phyloP scores from a whole-genome alignment of 2,888 invertebrate species.

The Lithophane leautieri region DNA sequence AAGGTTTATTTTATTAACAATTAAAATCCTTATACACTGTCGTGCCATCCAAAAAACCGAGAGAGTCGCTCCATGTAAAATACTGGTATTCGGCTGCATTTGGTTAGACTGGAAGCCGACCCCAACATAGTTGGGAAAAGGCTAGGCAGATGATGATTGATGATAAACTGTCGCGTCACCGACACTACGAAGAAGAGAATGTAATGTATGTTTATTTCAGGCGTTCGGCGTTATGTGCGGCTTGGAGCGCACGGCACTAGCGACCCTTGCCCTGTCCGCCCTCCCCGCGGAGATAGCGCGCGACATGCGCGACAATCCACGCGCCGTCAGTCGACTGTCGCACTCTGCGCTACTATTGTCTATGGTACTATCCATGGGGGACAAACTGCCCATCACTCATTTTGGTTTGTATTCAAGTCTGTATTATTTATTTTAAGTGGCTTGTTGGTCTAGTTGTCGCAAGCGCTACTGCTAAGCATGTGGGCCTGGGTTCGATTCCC shows the following conservation, averaged over 20 bases:
- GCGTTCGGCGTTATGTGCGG: constrained; percentile 97
- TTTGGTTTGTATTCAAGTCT: constrained; percentile 91
- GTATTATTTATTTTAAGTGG: not conserved
- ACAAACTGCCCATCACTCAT: constrained; percentile 96
- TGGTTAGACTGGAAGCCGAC: too few species aligned
- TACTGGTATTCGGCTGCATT: too few species aligned
- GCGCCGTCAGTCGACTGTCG: constrained; percentile 94
- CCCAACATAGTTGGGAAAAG: too few species aligned
- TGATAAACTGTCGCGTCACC: too few species aligned
- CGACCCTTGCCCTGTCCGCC: constrained; percentile 96
- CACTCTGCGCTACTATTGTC: constrained; percentile 96
- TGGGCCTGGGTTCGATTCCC: too few species aligned
- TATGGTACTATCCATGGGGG: constrained; percentile 97
- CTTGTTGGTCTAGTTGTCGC: not conserved
- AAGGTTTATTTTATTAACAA: too few species aligned
- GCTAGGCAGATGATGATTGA: too few species aligned
- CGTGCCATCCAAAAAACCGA: too few species aligned
- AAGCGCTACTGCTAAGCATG: too few species aligned
- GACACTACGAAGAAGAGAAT: not conserved
- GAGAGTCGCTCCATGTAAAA: too few species aligned
- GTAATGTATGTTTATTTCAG: constrained; percentile 79
- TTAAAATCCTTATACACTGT: too few species aligned
- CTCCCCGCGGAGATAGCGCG: constrained; percentile 97
- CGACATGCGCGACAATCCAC: constrained; percentile 94
- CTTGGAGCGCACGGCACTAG: constrained; percentile 94